A percentile compares a stretch with the other conserved stretches of the same genome.
Evolutionary conservation across 2,797 vertebrate species (phyloP).

Genomic region (Onychomys leucogaster): DNA sequence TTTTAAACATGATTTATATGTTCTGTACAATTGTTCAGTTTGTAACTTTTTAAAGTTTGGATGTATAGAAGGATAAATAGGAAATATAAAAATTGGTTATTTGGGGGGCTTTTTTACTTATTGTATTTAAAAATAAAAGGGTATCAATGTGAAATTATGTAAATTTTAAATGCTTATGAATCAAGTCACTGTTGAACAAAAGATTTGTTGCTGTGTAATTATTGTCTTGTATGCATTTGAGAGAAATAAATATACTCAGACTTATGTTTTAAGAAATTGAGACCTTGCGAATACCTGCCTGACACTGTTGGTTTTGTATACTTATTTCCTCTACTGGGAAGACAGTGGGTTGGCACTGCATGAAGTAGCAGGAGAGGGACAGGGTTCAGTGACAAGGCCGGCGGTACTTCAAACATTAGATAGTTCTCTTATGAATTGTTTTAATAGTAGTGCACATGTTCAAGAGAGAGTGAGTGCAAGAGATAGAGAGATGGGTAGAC

Average conservation of each 20-base stretch:
- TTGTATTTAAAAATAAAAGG: slow-evolving; percentile 88
- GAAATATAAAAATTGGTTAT: slow-evolving; percentile 87
- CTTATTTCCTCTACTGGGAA: slow-evolving; percentile 76
- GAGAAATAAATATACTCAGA: slow-evolving; percentile 82
- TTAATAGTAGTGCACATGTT: not conserved
- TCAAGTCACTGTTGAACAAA: slow-evolving; percentile 84
- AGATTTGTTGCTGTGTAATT: slow-evolving; percentile 88
- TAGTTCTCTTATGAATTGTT: not conserved
- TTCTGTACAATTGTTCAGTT: slow-evolving; percentile 90
- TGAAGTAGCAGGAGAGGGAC: slow-evolving; percentile 54
- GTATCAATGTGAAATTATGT: slow-evolving; percentile 87
- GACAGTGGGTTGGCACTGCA: slow-evolving; percentile 67
- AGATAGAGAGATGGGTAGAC: not conserved
- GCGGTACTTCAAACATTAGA: slow-evolving; percentile 29
- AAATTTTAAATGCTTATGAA: slow-evolving; percentile 86
- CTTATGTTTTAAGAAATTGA: slow-evolving; percentile 83
- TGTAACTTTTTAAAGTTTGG: slow-evolving; percentile 89
- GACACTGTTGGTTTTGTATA: slow-evolving; percentile 77
- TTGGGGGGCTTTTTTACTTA: slow-evolving; percentile 87
- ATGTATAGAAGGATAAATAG: slow-evolving; percentile 89
- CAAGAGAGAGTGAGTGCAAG: not conserved
- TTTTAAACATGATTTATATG: slow-evolving; percentile 90
- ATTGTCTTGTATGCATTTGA: slow-evolving; percentile 85
- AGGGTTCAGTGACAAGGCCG: not conserved
- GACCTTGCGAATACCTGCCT: slow-evolving; percentile 84